These are phyloP conservation scores for Magallana ariakensis DNA, from an alignment of 1,140 invertebrate genomes.

Conservation along the genomic window DNA sequence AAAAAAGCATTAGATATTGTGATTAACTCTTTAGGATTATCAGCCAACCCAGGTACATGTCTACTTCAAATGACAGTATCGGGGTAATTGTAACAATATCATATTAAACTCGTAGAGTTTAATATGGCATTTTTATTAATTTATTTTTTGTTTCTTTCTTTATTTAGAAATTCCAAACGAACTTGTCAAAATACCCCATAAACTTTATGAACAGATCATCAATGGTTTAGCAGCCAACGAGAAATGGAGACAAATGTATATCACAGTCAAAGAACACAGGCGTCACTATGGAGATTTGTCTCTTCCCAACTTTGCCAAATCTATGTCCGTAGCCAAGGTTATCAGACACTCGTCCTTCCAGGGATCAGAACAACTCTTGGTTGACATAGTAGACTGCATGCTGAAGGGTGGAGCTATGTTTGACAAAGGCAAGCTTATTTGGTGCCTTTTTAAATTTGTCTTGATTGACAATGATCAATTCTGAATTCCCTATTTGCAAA, in stretches of 20 bases:
- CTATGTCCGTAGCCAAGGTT: constrained; percentile 56
- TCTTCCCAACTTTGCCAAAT: constrained; percentile 59
- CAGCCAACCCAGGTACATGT: constrained; percentile 48
- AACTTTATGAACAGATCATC: constrained; percentile 59
- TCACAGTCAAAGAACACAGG: constrained; percentile 59
- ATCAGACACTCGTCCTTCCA: constrained; percentile 44
- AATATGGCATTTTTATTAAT: too few species aligned
- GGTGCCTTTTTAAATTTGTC: too few species aligned
- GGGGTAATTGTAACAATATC: too few species aligned
- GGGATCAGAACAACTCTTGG: constrained; percentile 41
- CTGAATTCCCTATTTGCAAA: too few species aligned
- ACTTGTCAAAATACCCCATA: constrained; percentile 51
- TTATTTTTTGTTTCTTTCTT: neutral
- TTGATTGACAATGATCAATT: too few species aligned
- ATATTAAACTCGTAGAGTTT: too few species aligned
- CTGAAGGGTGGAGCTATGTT: constrained; percentile 53
- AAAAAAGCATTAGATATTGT: constrained; percentile 48
- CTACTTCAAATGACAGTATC: too few species aligned
- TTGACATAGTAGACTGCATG: constrained; percentile 57
- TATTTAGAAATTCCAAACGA: constrained; percentile 65
- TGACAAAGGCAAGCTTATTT: constrained; percentile 11
- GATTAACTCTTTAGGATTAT: constrained; percentile 45
- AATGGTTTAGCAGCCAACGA: constrained; percentile 56
- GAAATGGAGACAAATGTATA: constrained; percentile 68
- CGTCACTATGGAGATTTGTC: constrained; percentile 49